Conservation (phyloP, 2,888 invertebrate species). For the Microplitis deprimator region DNA sequence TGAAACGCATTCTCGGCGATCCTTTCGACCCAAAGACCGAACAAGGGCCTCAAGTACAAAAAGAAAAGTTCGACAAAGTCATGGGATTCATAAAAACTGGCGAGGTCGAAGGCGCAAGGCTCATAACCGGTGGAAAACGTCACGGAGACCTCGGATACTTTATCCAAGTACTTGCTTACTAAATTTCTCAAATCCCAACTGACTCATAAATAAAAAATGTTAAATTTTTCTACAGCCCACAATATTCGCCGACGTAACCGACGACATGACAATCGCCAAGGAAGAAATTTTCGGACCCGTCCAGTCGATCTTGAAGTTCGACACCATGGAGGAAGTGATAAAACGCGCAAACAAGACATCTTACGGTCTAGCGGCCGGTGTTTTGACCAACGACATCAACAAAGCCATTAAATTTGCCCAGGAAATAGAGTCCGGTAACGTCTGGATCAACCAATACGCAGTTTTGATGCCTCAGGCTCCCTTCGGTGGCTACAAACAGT, state of each 20-base stretch:
- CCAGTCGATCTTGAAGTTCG: slow-evolving; percentile 87
- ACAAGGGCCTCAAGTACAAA: slow-evolving; percentile 79
- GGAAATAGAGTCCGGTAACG: slow-evolving; percentile 85
- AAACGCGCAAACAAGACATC: slow-evolving; percentile 85
- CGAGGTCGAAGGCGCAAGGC: slow-evolving; percentile 83
- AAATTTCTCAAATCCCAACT: background rate
- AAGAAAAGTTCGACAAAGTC: slow-evolving; percentile 83
- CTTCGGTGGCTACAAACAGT: slow-evolving; percentile 89
- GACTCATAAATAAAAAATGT: background rate
- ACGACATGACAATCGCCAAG: slow-evolving; percentile 72
- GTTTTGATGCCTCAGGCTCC: slow-evolving; percentile 80
- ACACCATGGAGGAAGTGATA: slow-evolving; percentile 82
- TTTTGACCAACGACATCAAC: slow-evolving; percentile 85
- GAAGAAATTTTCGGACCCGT: slow-evolving; percentile 90
- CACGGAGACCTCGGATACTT: slow-evolving; percentile 75
- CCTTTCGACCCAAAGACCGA: slow-evolving; percentile 72
- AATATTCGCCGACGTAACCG: slow-evolving; percentile 72
- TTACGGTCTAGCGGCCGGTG: slow-evolving; percentile 88
- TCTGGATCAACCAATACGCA: slow-evolving; percentile 85
- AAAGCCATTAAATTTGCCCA: slow-evolving; percentile 84
- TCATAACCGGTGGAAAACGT: slow-evolving; percentile 83
- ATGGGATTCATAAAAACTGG: slow-evolving; percentile 83
- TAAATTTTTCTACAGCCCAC: slow-evolving; percentile 67
- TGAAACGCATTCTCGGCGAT: slow-evolving; percentile 72
- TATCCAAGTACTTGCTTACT: background rate